phyloP scores from a whole-genome alignment of 2,797 vertebrate species.

The Enteromius argenteus region DNA sequence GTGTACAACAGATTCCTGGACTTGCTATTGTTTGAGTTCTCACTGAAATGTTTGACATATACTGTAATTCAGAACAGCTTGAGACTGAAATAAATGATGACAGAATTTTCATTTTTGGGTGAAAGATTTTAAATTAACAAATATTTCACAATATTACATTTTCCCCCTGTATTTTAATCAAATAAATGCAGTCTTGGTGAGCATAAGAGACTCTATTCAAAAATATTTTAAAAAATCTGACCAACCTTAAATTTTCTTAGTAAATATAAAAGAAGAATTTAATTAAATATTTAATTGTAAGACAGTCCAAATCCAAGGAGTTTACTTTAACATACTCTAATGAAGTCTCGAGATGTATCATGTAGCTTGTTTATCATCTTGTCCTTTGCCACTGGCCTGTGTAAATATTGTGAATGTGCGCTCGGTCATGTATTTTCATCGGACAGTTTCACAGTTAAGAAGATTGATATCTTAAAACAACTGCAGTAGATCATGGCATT shows the following conservation, averaged over 20 bases:
- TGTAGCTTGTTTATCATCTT: background rate
- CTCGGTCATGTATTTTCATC: background rate
- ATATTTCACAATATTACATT: background rate
- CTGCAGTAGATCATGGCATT: background rate
- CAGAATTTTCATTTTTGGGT: background rate
- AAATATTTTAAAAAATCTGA: background rate
- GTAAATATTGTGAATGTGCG: background rate
- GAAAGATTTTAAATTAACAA: background rate
- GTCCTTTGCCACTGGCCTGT: background rate
- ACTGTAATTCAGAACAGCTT: background rate
- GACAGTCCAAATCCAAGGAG: too few species aligned
- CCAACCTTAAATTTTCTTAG: too few species aligned
- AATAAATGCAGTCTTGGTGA: background rate
- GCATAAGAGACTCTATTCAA: too few species aligned
- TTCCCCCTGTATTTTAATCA: background rate
- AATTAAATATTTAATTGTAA: too few species aligned
- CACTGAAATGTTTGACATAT: background rate
- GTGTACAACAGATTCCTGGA: background rate
- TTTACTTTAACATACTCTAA: background rate
- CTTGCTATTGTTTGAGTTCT: background rate
- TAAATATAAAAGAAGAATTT: background rate
- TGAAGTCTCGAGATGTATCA: background rate
- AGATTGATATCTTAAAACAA: background rate
- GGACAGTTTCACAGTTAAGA: background rate
- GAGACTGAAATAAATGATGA: background rate